phyloP scores from a whole-genome alignment of 2,797 vertebrate genomes.

The Balearica regulorum region DNA sequence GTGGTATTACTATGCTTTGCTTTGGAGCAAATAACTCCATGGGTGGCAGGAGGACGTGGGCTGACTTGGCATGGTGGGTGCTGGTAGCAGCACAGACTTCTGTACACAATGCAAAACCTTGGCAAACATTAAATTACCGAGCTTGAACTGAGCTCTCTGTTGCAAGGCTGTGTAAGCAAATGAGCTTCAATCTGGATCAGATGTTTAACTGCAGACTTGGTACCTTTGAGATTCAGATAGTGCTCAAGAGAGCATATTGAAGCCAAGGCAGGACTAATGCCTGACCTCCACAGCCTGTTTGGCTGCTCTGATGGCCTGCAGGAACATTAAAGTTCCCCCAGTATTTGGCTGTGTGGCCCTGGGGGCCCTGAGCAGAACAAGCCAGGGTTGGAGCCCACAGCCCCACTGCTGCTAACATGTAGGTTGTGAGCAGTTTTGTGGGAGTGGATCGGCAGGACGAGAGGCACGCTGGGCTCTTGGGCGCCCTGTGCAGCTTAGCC shows the following conservation, averaged over 20 bases:
- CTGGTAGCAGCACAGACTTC: not conserved
- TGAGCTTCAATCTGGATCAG: not conserved
- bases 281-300: not conserved
- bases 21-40: rapidly evolving
- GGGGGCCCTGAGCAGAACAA: not conserved
- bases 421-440: not conserved
- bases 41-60: not conserved
- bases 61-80: not conserved
- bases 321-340: not conserved
- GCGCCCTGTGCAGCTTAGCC: not conserved
- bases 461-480: not conserved
- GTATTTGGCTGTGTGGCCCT: not conserved
- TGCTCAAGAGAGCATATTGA: not conserved
- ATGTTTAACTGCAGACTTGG: not conserved
- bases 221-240: not conserved
- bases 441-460: not conserved
- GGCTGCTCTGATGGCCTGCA: not conserved
- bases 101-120: not conserved
- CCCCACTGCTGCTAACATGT: not conserved
- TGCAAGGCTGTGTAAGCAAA: not conserved
- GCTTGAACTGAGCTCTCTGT: not conserved
- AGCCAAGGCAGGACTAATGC: not conserved
- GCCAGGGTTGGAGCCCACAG: not conserved
- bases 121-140: not conserved
- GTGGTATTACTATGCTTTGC: not conserved